Evolutionary conservation across 2,797 vertebrate species (phyloP).

Genomic region (Hipposideros larvatus): DNA sequence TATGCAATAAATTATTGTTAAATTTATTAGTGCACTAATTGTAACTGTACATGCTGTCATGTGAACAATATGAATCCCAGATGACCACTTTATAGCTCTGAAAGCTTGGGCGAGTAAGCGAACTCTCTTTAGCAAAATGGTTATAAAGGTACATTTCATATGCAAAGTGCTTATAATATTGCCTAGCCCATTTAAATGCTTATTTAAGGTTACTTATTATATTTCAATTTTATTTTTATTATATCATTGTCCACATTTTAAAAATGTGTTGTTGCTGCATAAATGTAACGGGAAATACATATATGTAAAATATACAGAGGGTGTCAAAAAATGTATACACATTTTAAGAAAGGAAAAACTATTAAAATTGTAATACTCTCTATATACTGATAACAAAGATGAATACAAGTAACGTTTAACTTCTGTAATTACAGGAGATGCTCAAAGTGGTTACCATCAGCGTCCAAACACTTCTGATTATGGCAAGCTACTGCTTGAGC

Average conservation of each 20-base stretch:
- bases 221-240: neutral
- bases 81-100: neutral
- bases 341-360: too few relatives aligned
- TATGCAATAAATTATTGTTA: neutral
- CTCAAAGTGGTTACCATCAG: too few relatives aligned
- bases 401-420: too few relatives aligned
- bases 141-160: neutral
- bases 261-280: neutral
- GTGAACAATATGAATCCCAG: neutral
- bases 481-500: too few relatives aligned
- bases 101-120: neutral
- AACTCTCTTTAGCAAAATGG: neutral
- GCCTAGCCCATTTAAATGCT: neutral
- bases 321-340: too few relatives aligned
- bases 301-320: neutral
- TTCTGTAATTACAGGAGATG: too few relatives aligned
- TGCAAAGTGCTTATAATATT: neutral
- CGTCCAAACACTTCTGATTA: too few relatives aligned
- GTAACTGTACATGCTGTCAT: neutral
- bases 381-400: too few relatives aligned
- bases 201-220: neutral
- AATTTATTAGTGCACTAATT: slow-evolving; percentile 3
- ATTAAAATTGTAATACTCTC: too few relatives aligned
- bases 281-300: neutral
- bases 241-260: neutral